Evolutionary conservation across 2,113 vertebrate genomes (phyloP), one percentile per base, ranked within the genome.

Genomic region (Dipodomys ordii): DNA sequence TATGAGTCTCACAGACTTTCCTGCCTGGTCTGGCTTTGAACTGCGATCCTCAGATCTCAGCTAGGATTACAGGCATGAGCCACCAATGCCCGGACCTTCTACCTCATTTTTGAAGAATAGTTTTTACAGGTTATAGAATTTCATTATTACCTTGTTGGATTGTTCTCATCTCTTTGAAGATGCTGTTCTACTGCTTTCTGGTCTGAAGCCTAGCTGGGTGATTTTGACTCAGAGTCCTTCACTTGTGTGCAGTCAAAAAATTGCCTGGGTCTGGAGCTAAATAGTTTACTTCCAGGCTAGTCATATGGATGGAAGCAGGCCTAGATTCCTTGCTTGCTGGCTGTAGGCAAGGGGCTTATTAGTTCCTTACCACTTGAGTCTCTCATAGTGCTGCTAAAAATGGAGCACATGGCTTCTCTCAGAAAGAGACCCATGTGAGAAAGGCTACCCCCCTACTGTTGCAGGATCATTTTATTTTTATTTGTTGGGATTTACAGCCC

Each of bases 111-210:
- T 93, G 44, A 53, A 53, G 25, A 60, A 84, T 35, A 39, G n/a
- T 78, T 92, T 92, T 80, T 80, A n/a, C 35, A 30, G 62, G 19
- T 64, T 60, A n/a, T 57, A 57, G n/a, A 78, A 60, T 84, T 94
- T 80, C 62, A 73, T 65, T n/a, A 4, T 11, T 68, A 13, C 65
- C 53, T 32, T 57, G 25, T 32, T 32, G 28, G 62, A 20, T 20
- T 67, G 35, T 82, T 76, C 35, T 82, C 32, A 28, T 18, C 46
- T 32, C 35, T 85, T 89, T 49, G 60, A 65, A 53, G 69, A 4
- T 57, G 25, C 87, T 60, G 39, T 28, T 16, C 20, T 16, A 9
- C 46, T 90, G 83, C 73, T 53, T 79, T 94, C 72, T 73, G 6
- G 7, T 44, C 57, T 87, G 46, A 30, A 28, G 67, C n/a, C 39